Evolutionary conservation across 1,140 invertebrate species (phyloP).

Genomic region (Anadara kagoshimensis): DNA sequence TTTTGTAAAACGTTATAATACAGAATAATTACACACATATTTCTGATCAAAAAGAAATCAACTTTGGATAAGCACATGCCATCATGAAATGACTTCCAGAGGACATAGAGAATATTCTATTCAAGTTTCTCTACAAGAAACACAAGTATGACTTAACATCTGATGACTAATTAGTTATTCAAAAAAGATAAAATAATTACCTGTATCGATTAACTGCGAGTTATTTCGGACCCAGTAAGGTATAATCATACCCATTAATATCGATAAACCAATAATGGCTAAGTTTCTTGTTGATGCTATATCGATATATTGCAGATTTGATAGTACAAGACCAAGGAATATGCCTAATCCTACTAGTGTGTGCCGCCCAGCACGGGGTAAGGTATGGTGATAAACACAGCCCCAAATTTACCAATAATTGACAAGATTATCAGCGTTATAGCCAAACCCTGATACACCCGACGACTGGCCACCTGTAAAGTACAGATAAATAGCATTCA

Average conservation of each 20-base stretch:
- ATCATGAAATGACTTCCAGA: too few relatives aligned
- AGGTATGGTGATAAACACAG: conserved; percentile 89
- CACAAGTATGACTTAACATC: too few relatives aligned
- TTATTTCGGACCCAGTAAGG: conserved; percentile 79
- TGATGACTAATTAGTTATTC: too few relatives aligned
- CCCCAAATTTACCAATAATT: conserved; percentile 85
- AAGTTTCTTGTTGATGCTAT: conserved; percentile 85
- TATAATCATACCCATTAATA: conserved; percentile 86
- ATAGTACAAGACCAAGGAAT: conserved; percentile 26
- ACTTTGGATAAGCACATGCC: too few relatives aligned
- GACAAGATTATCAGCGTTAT: conserved; percentile 80
- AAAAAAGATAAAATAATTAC: conserved; percentile 67
- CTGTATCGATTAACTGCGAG: conserved; percentile 81
- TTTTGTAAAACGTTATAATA: too few relatives aligned
- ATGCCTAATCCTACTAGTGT: conserved; percentile 88
- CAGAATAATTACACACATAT: too few relatives aligned
- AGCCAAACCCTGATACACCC: conserved; percentile 88
- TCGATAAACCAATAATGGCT: conserved; percentile 88
- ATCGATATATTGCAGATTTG: conserved; percentile 34
- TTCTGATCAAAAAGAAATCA: too few relatives aligned
- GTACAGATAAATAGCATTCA: background rate
- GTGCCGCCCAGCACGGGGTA: conserved; percentile 90
- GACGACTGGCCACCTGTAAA: conserved; percentile 84
- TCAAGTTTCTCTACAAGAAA: too few relatives aligned
- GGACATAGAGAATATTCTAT: too few relatives aligned